Evolutionary conservation across 1,140 invertebrate species (phyloP), one percentile per base, ranked within the genome.

Genomic region (Drosophila kanapiae): DNA sequence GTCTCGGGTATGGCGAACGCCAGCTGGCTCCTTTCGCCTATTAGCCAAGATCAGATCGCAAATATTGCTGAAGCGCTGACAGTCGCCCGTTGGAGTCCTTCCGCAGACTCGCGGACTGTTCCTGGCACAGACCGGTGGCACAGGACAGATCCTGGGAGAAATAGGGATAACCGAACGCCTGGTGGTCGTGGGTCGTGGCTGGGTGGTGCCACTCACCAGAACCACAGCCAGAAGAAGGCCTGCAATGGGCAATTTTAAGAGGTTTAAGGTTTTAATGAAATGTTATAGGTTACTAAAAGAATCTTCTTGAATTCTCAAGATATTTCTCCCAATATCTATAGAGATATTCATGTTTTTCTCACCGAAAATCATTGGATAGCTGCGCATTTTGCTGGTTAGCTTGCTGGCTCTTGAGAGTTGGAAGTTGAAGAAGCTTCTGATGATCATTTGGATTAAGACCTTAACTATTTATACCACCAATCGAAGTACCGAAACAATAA

Each of bases 61-160:
- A 6, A 88, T 75, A 43, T 80, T 84, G 13, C 4, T 53, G 38
- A 90, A 88, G 7, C 84, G 74, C 8, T 83, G 65, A 42, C 84
- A 88, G 16, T 85, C 53, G 3, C 85, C 85, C 0, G 45, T 5
- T 7, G 53, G 58, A 0, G 65, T 67, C 3, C 84, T 48, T 2
- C 81, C 84, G 16, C 84, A 88, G 8, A 88, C 74, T 2, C 49
- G 59, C 0, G 84, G 84, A 54, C 84, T 88, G 10, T 29, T 51
- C 16, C 47, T 23, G 14, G 43, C 18, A n/a, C 84, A 88, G 0
- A 90, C 51, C 1, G 60, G 8, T 4, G 81, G 69, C 54, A 67
- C 47, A 1, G 63, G 67, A 8, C 80, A 87, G 9, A 43, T 4
- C 48, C 37, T 9, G 38, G 72, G 33, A 0, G 5, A 8, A 3